A percentile compares a stretch with the other conserved stretches of the same genome.
These are phyloP conservation scores for Philonicus albiceps DNA, from an alignment of 2,888 invertebrate species.

Conservation along the genomic window DNA sequence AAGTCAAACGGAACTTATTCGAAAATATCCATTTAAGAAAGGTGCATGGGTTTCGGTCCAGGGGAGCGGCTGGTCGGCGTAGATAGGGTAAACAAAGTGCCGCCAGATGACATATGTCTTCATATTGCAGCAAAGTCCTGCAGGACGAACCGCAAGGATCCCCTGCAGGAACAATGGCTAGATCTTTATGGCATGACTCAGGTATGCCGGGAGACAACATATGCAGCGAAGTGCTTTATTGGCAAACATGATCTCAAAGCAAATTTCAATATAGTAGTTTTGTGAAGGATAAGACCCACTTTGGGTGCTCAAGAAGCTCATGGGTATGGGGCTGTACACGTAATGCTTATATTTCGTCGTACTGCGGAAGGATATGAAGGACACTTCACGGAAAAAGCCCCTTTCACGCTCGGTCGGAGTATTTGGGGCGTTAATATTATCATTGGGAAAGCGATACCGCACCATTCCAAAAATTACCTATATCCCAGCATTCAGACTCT, in stretches of 20 bases:
- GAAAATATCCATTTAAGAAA: conserved; percentile 17
- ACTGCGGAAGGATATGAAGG: conserved; percentile 10
- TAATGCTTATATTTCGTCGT: background rate
- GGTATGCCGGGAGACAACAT: background rate
- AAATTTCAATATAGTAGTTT: conserved; percentile 5
- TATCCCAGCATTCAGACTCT: background rate
- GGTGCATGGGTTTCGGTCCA: background rate
- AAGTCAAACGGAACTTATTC: background rate
- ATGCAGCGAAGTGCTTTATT: conserved; percentile 9
- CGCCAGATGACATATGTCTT: background rate
- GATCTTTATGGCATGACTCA: background rate
- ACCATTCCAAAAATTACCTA: conserved; percentile 3
- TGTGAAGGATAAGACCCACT: background rate
- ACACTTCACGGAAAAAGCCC: conserved; percentile 7
- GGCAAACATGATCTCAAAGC: conserved; percentile 3
- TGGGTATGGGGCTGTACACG: background rate
- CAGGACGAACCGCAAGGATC: background rate
- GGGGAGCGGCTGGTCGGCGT: background rate
- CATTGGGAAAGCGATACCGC: conserved; percentile 6
- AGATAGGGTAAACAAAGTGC: conserved; percentile 19
- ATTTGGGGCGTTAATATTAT: conserved; percentile 17
- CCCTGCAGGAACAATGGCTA: background rate
- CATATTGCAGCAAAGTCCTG: background rate
- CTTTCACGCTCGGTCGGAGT: background rate
- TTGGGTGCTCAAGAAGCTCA: background rate